Evolutionary conservation across 2,113 vertebrate genomes (phyloP), one percentile per base, ranked within the genome.

Genomic region (Ctenodactylus gundi): DNA sequence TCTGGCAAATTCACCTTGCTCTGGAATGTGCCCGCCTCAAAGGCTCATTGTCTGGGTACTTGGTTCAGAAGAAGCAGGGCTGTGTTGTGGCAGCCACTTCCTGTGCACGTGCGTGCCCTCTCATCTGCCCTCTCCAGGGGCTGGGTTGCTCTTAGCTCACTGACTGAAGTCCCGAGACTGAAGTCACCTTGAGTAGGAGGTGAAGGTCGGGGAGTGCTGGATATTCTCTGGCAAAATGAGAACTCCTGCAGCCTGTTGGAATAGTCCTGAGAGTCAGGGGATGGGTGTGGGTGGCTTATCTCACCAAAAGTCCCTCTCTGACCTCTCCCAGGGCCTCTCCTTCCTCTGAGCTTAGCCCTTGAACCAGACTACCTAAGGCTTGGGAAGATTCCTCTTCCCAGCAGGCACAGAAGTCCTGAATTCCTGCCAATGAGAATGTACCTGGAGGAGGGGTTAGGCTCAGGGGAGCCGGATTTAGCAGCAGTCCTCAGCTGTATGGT

Each of bases 11-110:
- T 92, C 93, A 97, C 97, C 96, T 97, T 88, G 93, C 94, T 96
- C 91, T 97, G 98, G 97, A 98, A 98, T 97, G 91, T 8, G 0
- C 91, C 85, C 93, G 94, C 94, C 80, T 97, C 97, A 97, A 92
- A 97, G 95, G 88, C 86, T 93, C 96, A 88, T 97, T 98, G 97
- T 97, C 21, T 94, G 89, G 60, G 55, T 49, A 60, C 88, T 94
- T 80, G 80, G n/a, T 64, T 80, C 60, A 31, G 21, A 76, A 55
- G 84, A 58, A 88, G 83, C 73, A 3, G 82, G 78, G 51, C 73
- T 0, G 51, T 41, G n/a, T 9, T 76, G 39, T 53, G 2, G 17
- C 77, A n/a, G 25, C 51, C 62, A 88, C 92, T 84, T 91, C 93
- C 58, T 34, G 31, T 49, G 58, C 49, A 44, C 1, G 0, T 31